Conservation (phyloP, 1,140 invertebrate genomes). For the Scaptomyza hsui region DNA sequence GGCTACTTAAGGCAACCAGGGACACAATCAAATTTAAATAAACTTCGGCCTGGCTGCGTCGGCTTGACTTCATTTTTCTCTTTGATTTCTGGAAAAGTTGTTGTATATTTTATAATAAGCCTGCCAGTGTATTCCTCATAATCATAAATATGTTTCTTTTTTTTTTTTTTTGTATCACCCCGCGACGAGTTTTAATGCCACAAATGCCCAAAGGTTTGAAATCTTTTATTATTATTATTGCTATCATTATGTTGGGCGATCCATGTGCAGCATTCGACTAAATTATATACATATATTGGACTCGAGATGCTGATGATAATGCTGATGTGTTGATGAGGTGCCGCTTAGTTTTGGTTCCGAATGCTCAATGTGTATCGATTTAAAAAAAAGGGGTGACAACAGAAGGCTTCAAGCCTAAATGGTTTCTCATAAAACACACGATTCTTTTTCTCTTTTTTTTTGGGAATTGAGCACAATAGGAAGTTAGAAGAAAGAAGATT, state of each 20-base stretch:
- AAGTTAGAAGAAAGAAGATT: not conserved
- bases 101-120: conserved; percentile 81
- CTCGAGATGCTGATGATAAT: conserved; percentile 66
- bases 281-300: conserved; percentile 25
- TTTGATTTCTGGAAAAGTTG: conserved; percentile 78
- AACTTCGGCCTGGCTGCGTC: conserved; percentile 41
- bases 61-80: conserved; percentile 69
- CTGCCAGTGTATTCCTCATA: conserved; percentile 74
- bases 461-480: conserved; percentile 20
- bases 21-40: conserved; percentile 69
- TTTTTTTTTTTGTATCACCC: conserved; percentile 56
- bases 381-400: conserved; percentile 27
- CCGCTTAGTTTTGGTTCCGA: conserved; percentile 62
- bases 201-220: conserved; percentile 33
- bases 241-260: conserved; percentile 29
- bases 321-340: conserved; percentile 81
- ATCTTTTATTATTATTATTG: conserved; percentile 46
- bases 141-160: conserved; percentile 62
- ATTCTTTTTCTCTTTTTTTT: conserved; percentile 4
- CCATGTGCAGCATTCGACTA: conserved; percentile 7
- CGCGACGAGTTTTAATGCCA: conserved; percentile 32
- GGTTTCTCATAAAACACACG: conserved; percentile 37
- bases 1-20: conserved; percentile 62
- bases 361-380: conserved; percentile 62
- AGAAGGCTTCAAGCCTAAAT: conserved; percentile 26